These are phyloP conservation scores for Anorthoa munda DNA, from an alignment of 2,888 invertebrate genomes.

Conservation along the genomic window DNA sequence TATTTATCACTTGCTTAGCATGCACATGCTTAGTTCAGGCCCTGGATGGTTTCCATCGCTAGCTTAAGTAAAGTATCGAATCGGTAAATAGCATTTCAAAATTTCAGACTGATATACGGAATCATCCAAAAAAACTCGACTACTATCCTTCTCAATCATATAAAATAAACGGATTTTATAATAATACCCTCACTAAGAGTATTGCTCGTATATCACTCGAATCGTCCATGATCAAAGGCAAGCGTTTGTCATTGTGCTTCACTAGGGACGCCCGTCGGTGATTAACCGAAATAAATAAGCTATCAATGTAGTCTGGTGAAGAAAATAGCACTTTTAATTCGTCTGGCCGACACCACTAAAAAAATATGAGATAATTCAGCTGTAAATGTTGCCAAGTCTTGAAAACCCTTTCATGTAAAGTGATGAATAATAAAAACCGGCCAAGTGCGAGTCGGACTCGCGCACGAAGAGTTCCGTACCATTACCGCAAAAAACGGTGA, in stretches of 20 bases:
- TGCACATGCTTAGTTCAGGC: neutral
- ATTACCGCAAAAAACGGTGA: too few relatives aligned
- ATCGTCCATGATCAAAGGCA: slow-evolving; percentile 58
- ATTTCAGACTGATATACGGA: neutral
- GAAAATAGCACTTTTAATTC: slow-evolving; percentile 50
- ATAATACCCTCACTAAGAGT: slow-evolving; percentile 31
- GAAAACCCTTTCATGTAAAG: slow-evolving; percentile 33
- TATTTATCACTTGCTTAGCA: too few relatives aligned
- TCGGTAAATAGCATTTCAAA: too few relatives aligned
- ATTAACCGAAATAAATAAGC: slow-evolving; percentile 58
- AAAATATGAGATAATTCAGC: slow-evolving; percentile 35
- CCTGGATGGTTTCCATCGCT: neutral
- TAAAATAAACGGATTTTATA: slow-evolving; percentile 39
- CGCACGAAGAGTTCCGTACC: too few relatives aligned
- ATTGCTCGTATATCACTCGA: slow-evolving; percentile 51
- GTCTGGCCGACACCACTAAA: slow-evolving; percentile 18
- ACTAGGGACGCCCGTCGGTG: slow-evolving; percentile 39
- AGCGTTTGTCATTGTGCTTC: slow-evolving; percentile 49
- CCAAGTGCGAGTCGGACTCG: too few relatives aligned
- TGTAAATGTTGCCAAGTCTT: slow-evolving; percentile 20
- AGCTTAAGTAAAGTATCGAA: neutral
- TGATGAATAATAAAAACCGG: too few relatives aligned
- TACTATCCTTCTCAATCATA: neutral
- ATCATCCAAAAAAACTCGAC: slow-evolving; percentile 9
- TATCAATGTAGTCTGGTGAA: slow-evolving; percentile 47